phyloP scores from a whole-genome alignment of 2,888 invertebrate genomes.

The Cacoxenus indagator region DNA sequence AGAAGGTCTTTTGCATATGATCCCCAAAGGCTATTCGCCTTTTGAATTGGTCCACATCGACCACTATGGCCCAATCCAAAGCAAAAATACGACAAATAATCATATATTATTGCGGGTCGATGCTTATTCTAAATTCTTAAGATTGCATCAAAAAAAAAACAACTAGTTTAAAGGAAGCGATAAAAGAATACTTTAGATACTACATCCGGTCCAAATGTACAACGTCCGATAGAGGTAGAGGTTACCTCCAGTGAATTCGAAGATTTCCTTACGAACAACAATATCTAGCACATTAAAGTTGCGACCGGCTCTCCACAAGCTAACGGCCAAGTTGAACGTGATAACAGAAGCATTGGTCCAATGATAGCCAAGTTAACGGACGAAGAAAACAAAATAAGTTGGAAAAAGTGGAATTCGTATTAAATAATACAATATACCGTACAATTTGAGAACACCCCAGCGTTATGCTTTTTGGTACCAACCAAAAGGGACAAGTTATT shows the following conservation, averaged over 20 bases:
- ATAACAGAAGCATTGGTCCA: neutral
- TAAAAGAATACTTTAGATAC: neutral
- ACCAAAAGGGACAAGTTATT: neutral
- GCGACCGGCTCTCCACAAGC: slow-evolving; percentile 1
- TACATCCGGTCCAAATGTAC: neutral
- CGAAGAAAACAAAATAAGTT: neutral
- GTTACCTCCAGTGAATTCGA: neutral
- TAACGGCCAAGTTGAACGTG: neutral
- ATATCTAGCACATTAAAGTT: neutral
- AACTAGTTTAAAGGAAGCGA: neutral
- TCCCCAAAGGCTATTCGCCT: too few relatives aligned
- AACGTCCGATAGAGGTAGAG: neutral
- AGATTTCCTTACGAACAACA: neutral
- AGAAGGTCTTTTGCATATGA: neutral
- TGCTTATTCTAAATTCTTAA: neutral
- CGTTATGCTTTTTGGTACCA: neutral
- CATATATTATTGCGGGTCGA: neutral
- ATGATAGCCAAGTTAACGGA: neutral
- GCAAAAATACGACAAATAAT: neutral
- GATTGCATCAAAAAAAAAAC: neutral
- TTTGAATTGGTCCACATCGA: neutral
- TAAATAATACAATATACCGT: neutral
- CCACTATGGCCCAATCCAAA: neutral
- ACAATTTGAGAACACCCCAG: neutral
- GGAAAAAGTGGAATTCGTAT: neutral